phyloP scores from a whole-genome alignment of 1,140 invertebrate genomes.

The Ditylenchus dipsaci region DNA sequence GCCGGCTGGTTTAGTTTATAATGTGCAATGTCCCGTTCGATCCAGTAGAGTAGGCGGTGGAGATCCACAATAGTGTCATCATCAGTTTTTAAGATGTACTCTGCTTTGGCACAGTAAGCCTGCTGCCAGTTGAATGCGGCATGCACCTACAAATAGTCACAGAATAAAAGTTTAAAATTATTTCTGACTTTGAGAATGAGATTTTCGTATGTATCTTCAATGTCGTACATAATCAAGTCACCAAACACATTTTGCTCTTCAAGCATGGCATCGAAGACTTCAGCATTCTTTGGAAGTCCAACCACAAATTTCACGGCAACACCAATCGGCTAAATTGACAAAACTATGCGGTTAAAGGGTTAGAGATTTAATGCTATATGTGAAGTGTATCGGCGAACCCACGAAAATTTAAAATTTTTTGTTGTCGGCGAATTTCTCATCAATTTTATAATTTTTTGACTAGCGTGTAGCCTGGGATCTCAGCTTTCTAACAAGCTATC shows the following conservation, averaged over 20 bases:
- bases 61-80: slow-evolving; percentile 29
- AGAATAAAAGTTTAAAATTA: not conserved
- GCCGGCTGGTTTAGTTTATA: not conserved
- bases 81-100: slow-evolving; percentile 28
- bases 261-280: slow-evolving; percentile 11
- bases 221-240: slow-evolving; percentile 28
- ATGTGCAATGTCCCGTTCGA: slow-evolving; percentile 2
- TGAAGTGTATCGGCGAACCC: too few species aligned
- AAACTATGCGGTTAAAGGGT: too few species aligned
- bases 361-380: too few species aligned
- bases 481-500: too few species aligned
- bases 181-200: slow-evolving; percentile 32
- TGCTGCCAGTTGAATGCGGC: slow-evolving; percentile 25
- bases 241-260: slow-evolving; percentile 15
- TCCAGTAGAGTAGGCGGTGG: slow-evolving; percentile 25
- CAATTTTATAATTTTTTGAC: too few species aligned
- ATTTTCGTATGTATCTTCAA: slow-evolving; percentile 28
- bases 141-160: slow-evolving; percentile 12
- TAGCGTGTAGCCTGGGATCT: too few species aligned
- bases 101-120: slow-evolving; percentile 14
- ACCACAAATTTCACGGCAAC: slow-evolving; percentile 12
- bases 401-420: too few species aligned
- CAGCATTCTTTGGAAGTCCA: slow-evolving; percentile 5
- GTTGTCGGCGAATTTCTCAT: too few species aligned
- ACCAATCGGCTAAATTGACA: too few species aligned